Base-by-base conservation (phyloP, 2,113 vertebrate genomes). In the Fulica atra region DNA sequence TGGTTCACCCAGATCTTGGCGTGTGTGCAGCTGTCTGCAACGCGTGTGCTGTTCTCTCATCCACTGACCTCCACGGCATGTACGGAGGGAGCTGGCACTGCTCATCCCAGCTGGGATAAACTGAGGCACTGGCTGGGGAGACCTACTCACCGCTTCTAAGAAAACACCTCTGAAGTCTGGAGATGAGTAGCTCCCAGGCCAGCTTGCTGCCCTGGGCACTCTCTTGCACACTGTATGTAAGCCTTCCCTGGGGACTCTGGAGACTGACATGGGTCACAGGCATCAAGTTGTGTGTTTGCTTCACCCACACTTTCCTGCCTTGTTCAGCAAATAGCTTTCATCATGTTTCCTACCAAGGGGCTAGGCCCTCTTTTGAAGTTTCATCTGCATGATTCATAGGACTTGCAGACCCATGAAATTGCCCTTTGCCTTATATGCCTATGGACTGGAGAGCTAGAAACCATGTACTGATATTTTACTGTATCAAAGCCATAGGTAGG, bases 191-290 rank as follows among this genome's bases (percentile, higher is more conserved):
- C 60, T 63, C 33, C 33, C 17, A n/a, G 38, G 21, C 16, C 0
- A 3, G 13, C 23, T 23, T 1, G 0, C 29, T 60, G 57, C n/a
- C 65, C 50, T 0, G 0, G 28, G 33, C 3, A 0, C 18, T 17
- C 20, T 26, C 16, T n/a, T 19, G 40, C 36, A 17, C 4, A 2
- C 7, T 4, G 7, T 0, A 0, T 24, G 46, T 48, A 6, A 44
- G 12, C 13, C 24, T 12, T 14, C 59, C 53, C 46, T 23, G 40
- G 19, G 17, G 56, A 16, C 7, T 28, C 44, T 28, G n/a, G 57
- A 6, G 21, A 1, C 68, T 28, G 81, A 60, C 28, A 29, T 1
- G 2, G 24, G 23, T 14, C 53, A 60, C 50, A 4, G 64, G 35
- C 35, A 7, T 3, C 19, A 14, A 4, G 11, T 6, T 28, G 40